A percentile compares a stretch with the other conserved stretches of the same genome.
Conservation (phyloP, 2,888 invertebrate genomes). For the Alviniconcha strummeri region DNA sequence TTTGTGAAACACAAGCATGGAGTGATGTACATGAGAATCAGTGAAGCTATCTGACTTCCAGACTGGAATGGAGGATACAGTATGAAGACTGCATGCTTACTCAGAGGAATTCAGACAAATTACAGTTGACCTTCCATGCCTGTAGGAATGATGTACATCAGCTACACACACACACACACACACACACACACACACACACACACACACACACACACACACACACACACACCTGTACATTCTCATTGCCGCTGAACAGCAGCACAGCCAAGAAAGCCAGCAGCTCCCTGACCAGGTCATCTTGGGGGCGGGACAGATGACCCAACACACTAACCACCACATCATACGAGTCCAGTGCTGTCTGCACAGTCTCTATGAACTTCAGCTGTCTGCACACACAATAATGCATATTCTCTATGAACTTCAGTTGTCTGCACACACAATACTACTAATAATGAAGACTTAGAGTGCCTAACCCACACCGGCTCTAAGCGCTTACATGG, state of each 20-base stretch:
- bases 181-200: neutral
- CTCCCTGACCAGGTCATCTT: conserved; percentile 66
- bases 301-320: conserved; percentile 64
- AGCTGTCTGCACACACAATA: conserved; percentile 48
- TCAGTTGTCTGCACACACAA: neutral
- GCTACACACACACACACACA: conserved; percentile 1
- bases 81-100: no score
- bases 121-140: no score
- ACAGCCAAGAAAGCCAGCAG: conserved; percentile 67
- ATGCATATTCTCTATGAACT: neutral
- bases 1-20: no score
- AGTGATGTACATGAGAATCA: no score
- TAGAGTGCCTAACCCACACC: no score
- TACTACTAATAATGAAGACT: conserved; percentile 44
- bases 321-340: conserved; percentile 63
- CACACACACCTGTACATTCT: conserved; percentile 63
- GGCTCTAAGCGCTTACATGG: no score
- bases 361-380: conserved; percentile 59
- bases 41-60: no score
- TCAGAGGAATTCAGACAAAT: no score
- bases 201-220: neutral
- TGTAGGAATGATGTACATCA: no score
- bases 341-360: conserved; percentile 63
- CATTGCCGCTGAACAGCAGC: conserved; percentile 69
- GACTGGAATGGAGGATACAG: no score